Evolutionary conservation across 1,140 invertebrate species (phyloP), one percentile per base, ranked within the genome.

Genomic region (Ostrea edulis): DNA sequence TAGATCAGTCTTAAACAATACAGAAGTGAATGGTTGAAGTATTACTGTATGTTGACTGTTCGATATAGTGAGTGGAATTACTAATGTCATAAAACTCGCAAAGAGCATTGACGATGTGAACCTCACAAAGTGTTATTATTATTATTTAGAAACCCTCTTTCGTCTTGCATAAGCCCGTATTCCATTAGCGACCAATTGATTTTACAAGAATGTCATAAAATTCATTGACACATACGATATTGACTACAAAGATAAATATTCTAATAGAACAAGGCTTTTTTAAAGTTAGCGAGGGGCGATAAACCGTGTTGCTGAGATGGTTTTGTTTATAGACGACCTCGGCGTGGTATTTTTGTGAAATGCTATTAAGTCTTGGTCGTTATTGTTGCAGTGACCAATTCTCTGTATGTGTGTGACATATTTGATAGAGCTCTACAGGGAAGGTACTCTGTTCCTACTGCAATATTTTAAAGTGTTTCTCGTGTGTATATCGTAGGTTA

Each of bases 151-250:
- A 77, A 77, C 22, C 17, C 29, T 77, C 25, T 77, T 77, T 35
- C 68, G 8, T 77, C 25, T 77, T 77, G 11, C 68, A 29, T 77
- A 77, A 29, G 68, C 25, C 68, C 25, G 25, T 12, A 77, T 77
- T 77, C 68, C 68, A 77, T 77, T 77, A 77, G 68, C 68, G 29
- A 35, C 14, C 68, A 77, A 77, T 77, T 77, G 68, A 77, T 77
- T 77, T 8, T 77, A 77, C 68, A 77, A 77, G 68, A 77, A 77
- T 29, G 68, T 77, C 29, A 77, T 77, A 77, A 44, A 44, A 77
- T 77, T 77, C 68, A 77, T 77, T 35, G 68, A 77, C 68, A 77
- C 68, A 77, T 77, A 77, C 68, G 22, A 77, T 77, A 77, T 77
- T 77, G 68, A 77, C 68, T 29, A 77, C 22, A 29, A 77, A 29